Evolutionary conservation across 2,888 invertebrate species (phyloP), one percentile per base, ranked within the genome.

Genomic region (Camptogramma bilineatum): DNA sequence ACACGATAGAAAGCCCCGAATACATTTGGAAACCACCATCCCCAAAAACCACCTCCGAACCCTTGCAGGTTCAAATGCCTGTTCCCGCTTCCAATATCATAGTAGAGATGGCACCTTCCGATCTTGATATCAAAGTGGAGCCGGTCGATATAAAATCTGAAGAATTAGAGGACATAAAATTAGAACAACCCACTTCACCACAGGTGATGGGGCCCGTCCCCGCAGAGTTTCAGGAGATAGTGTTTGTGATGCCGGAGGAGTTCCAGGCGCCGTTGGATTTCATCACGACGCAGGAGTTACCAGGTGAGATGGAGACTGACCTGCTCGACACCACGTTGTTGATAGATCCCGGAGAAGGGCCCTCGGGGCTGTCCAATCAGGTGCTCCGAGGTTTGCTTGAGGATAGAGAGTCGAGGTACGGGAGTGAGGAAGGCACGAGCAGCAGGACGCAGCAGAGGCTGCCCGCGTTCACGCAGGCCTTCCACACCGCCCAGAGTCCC

Each of bases 381-480:
- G 90, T 93, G 83, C 77, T 92, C 64, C 64, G 71, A n/a, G 88
- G 80, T 59, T 74, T 91, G 39, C 69, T 90, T 52, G 87, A 87
- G 71, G 86, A 87, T 62, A 74, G 77, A 52, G 85, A 85, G 68
- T 73, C 82, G 0, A 73, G 84, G 2, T 90, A 83, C 65, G 64
- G 79, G 0, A 76, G 81, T 24, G 90, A 91, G 57, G 89, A 88
- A 59, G 64, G 53, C 86, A 81, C 75, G 83, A 85, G 74, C 80
- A 89, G 68, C 69, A 90, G 85, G 46, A 73, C 73, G 52, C 88
- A 84, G 76, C 89, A 86, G 71, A 82, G 91, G 60, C 71, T 93
- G 76, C 93, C 93, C 8, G 92, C 92, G 0, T 93, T 93, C 76
- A 91, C 90, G 61, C 91, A 93, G 79, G 91, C 90, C 47, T 93